Evolutionary conservation across 2,113 vertebrate species (phyloP), one percentile per base, ranked within the genome.

Genomic region (Gopherus flavomarginatus): DNA sequence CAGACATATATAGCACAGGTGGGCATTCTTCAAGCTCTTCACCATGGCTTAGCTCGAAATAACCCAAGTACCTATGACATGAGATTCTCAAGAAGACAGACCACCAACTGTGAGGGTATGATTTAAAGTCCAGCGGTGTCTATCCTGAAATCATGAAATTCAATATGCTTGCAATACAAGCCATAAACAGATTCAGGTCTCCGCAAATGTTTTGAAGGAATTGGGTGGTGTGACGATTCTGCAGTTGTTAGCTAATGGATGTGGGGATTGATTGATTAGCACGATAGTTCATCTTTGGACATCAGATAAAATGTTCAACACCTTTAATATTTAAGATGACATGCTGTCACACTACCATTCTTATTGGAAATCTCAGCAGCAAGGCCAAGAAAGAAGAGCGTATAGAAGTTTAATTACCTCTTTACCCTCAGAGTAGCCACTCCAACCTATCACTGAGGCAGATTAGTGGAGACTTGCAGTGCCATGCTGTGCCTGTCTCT

Each of bases 71-170:
- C 83, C 35, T 81, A 49, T 29, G 44, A 49, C 42, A 57, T 59
- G 57, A 17, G 90, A 93, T 95, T 83, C 21, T n/a, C 19, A 69
- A 83, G 11, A n/a, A 81, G 92, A 89, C n/a, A 95, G 35, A 88
- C n/a, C 49, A 50, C 29, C 80, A 92, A 3, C 87, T 59, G 29
- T 8, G 11, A 92, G 81, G 94, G 72, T 85, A 82, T 10, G 35
- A 96, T 50, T 69, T 38, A 92, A 90, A 95, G 17, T 14, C 35
- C 59, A 65, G 8, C 12, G 13, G 27, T 79, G 62, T 42, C 38
- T 52, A 47, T 44, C 54, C 84, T 56, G 81, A 80, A 83, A 65
- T 5, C 86, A 84, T 19, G 72, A 1, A 50, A 50, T 85, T 62
- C 29, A 29, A 75, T 75, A 42, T 8, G 19, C 29, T 38, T 69